Conservation (phyloP, 2,888 invertebrate genomes). For the Ellobium chinense region DNA sequence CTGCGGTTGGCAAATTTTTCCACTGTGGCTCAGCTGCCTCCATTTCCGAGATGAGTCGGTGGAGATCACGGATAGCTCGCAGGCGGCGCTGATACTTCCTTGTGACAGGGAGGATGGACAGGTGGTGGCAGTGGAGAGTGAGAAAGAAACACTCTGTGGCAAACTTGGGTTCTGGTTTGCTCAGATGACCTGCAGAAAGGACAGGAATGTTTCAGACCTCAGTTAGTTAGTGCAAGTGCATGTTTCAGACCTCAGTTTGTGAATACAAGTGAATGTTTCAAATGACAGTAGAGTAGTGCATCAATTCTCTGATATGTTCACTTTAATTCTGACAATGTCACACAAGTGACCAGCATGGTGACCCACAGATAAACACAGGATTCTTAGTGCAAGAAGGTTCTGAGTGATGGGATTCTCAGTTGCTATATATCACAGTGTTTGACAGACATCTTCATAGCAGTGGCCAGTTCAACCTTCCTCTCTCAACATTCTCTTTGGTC, state of each 20-base stretch:
- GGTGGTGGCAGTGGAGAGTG: conserved; percentile 95
- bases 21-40: conserved; percentile 82
- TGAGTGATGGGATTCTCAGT: too few relatives aligned
- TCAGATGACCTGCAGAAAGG: neutral
- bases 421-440: too few relatives aligned
- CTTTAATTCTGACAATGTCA: too few relatives aligned
- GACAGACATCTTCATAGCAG: too few relatives aligned
- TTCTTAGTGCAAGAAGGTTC: too few relatives aligned
- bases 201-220: neutral
- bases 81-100: conserved; percentile 89
- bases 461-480: too few relatives aligned
- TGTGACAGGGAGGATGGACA: conserved; percentile 92
- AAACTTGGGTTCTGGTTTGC: conserved; percentile 90
- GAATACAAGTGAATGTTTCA: neutral
- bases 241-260: too few relatives aligned
- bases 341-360: too few relatives aligned
- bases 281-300: neutral
- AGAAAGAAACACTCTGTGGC: conserved; percentile 98
- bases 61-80: conserved; percentile 89
- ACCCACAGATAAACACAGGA: too few relatives aligned
- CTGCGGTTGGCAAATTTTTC: conserved; percentile 68
- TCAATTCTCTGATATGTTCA: neutral
- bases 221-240: neutral
- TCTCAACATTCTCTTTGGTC: too few relatives aligned
- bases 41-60: conserved; percentile 79